Conservation (phyloP, 2,113 vertebrate genomes). For the Macrotus californicus region DNA sequence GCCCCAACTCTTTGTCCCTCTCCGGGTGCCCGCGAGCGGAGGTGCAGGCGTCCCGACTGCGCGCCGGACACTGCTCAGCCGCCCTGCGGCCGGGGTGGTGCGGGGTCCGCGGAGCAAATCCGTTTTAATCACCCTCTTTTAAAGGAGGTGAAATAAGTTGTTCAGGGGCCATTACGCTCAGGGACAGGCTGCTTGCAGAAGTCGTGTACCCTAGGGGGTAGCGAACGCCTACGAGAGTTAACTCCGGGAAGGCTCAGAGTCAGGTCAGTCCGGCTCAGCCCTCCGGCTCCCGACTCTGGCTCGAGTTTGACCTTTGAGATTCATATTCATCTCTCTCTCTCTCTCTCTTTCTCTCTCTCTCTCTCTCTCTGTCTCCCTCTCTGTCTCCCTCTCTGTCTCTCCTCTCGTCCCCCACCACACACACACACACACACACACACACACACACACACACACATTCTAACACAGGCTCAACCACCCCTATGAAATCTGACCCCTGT, state of each 20-base stretch:
- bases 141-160: background rate
- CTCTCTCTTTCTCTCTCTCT: background rate
- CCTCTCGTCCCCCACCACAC: background rate
- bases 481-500: constrained; percentile 40
- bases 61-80: background rate
- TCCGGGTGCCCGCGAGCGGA: background rate
- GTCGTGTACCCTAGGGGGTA: background rate
- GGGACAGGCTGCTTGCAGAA: background rate
- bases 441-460: background rate
- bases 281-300: background rate
- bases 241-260: background rate
- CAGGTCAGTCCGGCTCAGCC: background rate
- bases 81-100: background rate
- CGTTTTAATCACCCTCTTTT: background rate
- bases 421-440: background rate
- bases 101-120: background rate
- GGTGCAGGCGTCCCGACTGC: background rate
- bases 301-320: constrained; percentile 6
- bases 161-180: background rate
- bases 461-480: background rate
- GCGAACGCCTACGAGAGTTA: background rate
- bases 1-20: constrained; percentile 46
- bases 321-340: background rate
- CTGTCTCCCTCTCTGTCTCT: background rate
- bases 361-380: background rate